A percentile compares a stretch with the other conserved stretches of the same genome.
phyloP scores from a whole-genome alignment of 1,140 invertebrate genomes.

The Aphaenogaster ashmeadi region DNA sequence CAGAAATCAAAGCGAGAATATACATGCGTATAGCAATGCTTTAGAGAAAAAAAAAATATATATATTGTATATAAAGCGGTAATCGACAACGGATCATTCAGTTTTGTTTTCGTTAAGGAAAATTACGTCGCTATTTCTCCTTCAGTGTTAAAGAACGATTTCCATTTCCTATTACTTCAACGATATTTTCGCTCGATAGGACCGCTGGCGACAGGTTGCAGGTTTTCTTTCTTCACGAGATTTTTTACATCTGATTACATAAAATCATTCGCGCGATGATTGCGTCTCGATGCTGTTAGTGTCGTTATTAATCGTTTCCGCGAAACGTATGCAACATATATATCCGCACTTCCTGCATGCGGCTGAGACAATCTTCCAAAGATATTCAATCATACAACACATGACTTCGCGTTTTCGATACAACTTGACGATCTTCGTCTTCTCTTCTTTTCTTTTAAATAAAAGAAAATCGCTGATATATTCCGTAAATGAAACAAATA shows the following conservation, averaged over 20 bases:
- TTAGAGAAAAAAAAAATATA: neutral
- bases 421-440: neutral
- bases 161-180: neutral
- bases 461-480: neutral
- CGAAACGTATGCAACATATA: slow-evolving; percentile 10
- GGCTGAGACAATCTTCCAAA: slow-evolving; percentile 18
- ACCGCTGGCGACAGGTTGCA: neutral
- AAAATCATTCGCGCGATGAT: neutral
- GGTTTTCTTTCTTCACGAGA: neutral
- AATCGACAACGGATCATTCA: neutral
- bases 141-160: neutral
- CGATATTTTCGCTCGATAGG: neutral
- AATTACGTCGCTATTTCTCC: neutral
- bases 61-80: neutral
- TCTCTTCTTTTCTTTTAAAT: neutral
- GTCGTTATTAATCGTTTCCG: slow-evolving; percentile 1
- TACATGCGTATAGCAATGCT: neutral
- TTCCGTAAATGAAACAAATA: neutral
- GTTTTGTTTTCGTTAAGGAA: neutral
- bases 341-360: slow-evolving; percentile 43
- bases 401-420: neutral
- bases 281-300: neutral
- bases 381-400: slow-evolving; percentile 32
- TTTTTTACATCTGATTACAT: neutral
- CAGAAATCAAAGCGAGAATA: slow-evolving; percentile 5